Evolutionary conservation across 2,113 vertebrate species (phyloP).

Genomic region (Microtus ochrogaster): DNA sequence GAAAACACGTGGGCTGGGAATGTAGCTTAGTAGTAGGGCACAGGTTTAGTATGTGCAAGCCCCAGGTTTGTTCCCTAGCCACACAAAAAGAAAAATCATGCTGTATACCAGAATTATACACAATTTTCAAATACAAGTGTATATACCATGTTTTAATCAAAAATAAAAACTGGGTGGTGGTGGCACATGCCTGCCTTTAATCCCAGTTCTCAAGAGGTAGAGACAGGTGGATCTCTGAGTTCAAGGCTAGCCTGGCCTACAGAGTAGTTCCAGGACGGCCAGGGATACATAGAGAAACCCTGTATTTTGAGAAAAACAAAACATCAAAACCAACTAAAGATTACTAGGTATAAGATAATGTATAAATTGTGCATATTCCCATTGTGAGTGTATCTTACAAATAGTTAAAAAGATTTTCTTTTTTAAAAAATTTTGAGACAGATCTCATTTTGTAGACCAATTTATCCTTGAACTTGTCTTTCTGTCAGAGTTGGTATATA

Average conservation of each 20-base stretch:
- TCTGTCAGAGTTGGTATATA: background rate
- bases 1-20: background rate
- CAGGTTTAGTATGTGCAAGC: background rate
- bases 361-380: background rate
- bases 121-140: background rate
- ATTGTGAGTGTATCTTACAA: background rate
- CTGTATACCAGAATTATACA: background rate
- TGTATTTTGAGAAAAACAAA: background rate
- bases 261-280: background rate
- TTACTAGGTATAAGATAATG: background rate
- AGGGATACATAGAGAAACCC: background rate
- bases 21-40: background rate
- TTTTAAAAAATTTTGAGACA: background rate
- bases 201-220: background rate
- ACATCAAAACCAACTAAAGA: background rate
- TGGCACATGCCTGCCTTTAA: background rate
- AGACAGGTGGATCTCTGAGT: background rate
- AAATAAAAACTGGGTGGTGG: background rate
- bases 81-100: background rate
- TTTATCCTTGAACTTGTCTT: background rate
- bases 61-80: background rate
- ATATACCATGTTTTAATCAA: background rate
- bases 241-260: background rate
- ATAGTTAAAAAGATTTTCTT: background rate
- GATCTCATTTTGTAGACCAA: background rate